Evolutionary conservation across 2,888 invertebrate genomes (phyloP), one percentile per base, ranked within the genome.

Genomic region (Cantharis rufa): DNA sequence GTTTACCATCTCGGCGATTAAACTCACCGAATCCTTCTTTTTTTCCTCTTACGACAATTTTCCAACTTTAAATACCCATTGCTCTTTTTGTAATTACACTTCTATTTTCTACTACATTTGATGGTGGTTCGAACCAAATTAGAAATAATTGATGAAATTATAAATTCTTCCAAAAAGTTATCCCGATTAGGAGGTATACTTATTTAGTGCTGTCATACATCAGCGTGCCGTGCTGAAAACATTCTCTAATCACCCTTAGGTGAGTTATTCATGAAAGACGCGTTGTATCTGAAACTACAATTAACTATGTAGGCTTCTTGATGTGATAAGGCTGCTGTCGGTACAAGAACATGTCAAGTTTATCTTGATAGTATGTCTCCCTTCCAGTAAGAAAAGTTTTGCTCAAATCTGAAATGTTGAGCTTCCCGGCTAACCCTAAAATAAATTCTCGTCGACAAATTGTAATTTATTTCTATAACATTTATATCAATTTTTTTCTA

Each of bases 261-360:
- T 48, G 48, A 48, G 48, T 48, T n/a, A 48, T 48, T 48, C 24
- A 21, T 16, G 16, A 66, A 66, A 61, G n/a, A 62, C 27, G 24
- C 66, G 61, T 72, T 16, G 10, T 18, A 68, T 66, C 62, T 16
- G 16, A 69, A 73, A 15, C 32, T 15, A 69, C 73, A 73, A 73
- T 73, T 62, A 73, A 15, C 69, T 69, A 69, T 66, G 24, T 21
- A 73, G 69, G 62, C 62, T 73, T n/a, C 69, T 69, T 62, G 73
- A 73, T 62, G 69, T 69, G 73, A 69, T 73, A 73, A 73, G 62
- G 69, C 24, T 73, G 24, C 64, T 66, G 64, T 66, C 64, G 64
- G 64, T 66, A 66, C 64, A 66, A 66, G 64, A 66, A 16, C 64
- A 66, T 66, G 64, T 66, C 64, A 66, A 21, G 64, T 66, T 66